Evolutionary conservation across 1,140 invertebrate genomes (phyloP).

Genomic region (Dreissena polymorpha): DNA sequence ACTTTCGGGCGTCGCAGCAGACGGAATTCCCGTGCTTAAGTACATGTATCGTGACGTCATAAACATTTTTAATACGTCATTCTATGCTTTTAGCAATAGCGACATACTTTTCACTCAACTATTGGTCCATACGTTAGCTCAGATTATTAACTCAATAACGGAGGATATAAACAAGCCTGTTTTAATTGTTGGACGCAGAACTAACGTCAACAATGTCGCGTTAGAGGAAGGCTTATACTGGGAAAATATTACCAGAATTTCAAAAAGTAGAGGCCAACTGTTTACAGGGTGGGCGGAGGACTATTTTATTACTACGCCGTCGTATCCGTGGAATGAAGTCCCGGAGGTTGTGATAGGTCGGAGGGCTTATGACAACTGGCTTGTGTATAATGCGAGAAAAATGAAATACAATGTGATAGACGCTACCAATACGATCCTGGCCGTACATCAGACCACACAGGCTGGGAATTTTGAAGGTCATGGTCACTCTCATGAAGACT

Average conservation of each 20-base stretch:
- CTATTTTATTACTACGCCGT: slow-evolving; percentile 63
- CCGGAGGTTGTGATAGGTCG: slow-evolving; percentile 69
- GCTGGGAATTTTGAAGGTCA: slow-evolving; percentile 64
- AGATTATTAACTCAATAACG: slow-evolving; percentile 25
- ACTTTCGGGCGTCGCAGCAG: slow-evolving; percentile 35
- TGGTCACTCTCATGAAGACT: slow-evolving; percentile 51
- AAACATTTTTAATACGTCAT: slow-evolving; percentile 51
- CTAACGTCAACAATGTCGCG: slow-evolving; percentile 62
- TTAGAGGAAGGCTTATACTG: slow-evolving; percentile 52
- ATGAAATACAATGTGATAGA: slow-evolving; percentile 61
- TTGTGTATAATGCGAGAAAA: slow-evolving; percentile 60
- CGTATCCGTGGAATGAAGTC: slow-evolving; percentile 65
- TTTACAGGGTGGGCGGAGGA: slow-evolving; percentile 65
- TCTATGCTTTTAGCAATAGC: slow-evolving; percentile 62
- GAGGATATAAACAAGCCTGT: slow-evolving; percentile 37
- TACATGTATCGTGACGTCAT: slow-evolving; percentile 62
- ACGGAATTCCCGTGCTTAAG: slow-evolving; percentile 65
- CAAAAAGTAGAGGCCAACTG: slow-evolving; percentile 51
- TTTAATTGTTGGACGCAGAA: slow-evolving; percentile 57
- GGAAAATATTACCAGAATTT: slow-evolving; percentile 45
- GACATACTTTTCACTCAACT: slow-evolving; percentile 63
- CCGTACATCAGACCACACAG: slow-evolving; percentile 68
- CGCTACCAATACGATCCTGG: slow-evolving; percentile 59
- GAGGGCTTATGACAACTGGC: slow-evolving; percentile 68
- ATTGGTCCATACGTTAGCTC: slow-evolving; percentile 51